Base-by-base conservation (phyloP, 2,797 vertebrate genomes). In the Mallotus villosus region DNA sequence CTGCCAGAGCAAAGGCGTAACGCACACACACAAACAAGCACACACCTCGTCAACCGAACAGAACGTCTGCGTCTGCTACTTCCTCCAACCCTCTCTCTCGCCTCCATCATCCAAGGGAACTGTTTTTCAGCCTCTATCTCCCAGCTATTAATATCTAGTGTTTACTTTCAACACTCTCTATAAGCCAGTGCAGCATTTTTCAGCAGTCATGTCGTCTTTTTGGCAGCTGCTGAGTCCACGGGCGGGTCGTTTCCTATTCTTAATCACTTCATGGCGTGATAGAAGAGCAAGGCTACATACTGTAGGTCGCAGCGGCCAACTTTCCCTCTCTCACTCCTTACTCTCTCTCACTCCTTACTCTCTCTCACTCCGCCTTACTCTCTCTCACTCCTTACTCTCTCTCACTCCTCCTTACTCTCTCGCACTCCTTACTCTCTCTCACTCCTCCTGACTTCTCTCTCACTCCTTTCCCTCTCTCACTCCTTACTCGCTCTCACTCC, bases 251-350 rank as follows among this genome's bases (percentile, higher is more conserved):
- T 79, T 78, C 76, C 73, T 74, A 71, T 74, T 70, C 72, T 71
- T 78, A 84, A 81, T 81, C 68, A 76, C 71, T 69, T 72, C 57
- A 49, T 74, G 68, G 82, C 78, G 80, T 75, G 73, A 68, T 66
- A 70, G 21, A 32, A 64, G 21, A 21, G 57, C 49, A 32, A 17
- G 9, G 25, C 49, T 57, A 32, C 25, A 19, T 2, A 37, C 34
- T 37, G 6, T 8, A 9, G 37, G 57, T 55, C 29, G 27, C n/a
- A 37, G 46, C 46, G 24, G 32, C 22, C 32, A 60, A 22, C 29
- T 46, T 34, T 46, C 49, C 24, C 49, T n/a, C 49, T 29, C 63
- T 22, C 19, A 0, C 64, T 51, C 2, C 22, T 21, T 65, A 53
- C 1, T 11, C 24, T 53, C 46, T 66, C 51, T 46, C 19, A 0